These are phyloP conservation scores for Hypothenemus hampei DNA, from an alignment of 1,140 invertebrate species.

Conservation along the genomic window DNA sequence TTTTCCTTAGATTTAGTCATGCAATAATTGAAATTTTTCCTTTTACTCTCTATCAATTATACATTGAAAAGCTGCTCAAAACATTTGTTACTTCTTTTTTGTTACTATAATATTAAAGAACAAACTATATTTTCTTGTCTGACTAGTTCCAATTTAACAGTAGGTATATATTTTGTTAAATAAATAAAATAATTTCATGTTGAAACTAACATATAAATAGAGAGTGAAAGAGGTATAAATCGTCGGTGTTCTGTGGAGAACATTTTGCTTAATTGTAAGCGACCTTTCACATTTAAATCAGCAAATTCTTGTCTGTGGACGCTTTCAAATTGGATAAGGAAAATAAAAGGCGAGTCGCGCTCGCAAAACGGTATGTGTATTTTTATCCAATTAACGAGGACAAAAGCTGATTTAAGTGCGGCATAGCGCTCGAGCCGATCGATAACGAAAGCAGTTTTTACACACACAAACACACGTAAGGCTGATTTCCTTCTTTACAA, in stretches of 20 bases:
- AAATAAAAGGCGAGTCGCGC: constrained; percentile 12
- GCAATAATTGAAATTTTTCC: no score
- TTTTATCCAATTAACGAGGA: constrained; percentile 22
- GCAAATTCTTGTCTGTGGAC: constrained; percentile 4
- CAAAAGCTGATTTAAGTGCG: constrained; percentile 14
- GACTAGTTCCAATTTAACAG: no score
- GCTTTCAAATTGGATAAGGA: constrained; percentile 15
- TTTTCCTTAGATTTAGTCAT: no score
- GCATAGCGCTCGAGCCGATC: constrained; percentile 9
- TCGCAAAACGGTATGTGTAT: constrained; percentile 17
- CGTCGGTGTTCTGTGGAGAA: no score
- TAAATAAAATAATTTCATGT: no score
- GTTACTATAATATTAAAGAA: no score
- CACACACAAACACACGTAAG: constrained; percentile 5
- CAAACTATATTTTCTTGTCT: no score
- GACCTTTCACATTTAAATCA: constrained; percentile 12
- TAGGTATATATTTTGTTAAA: no score
- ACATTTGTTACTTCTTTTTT: no score
- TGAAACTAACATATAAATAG: not conserved
- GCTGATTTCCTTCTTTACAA: constrained; percentile 12
- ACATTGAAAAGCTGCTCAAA: no score
- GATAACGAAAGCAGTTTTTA: constrained; percentile 18
- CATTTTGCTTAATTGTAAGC: constrained; percentile 1
- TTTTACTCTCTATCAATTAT: no score
- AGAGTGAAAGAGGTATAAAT: not conserved